Base-by-base conservation (phyloP, 2,888 invertebrate genomes). In the Lordiphosa fenestrarum region DNA sequence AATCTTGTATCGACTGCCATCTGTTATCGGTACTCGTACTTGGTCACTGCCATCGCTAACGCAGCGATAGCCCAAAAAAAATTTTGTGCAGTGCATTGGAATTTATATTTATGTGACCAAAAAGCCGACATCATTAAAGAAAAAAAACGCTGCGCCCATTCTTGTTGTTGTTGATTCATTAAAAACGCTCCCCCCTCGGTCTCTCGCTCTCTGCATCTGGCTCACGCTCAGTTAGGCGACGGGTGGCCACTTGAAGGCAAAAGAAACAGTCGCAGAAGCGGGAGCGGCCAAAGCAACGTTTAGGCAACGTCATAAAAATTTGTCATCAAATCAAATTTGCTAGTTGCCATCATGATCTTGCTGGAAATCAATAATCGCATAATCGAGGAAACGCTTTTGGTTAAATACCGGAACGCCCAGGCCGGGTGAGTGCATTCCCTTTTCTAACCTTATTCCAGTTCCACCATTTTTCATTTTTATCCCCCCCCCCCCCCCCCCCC, bases 341-440 rank as follows among this genome's bases (percentile, higher is more conserved):
- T 48, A n/a, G 37, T 30, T 12, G 9, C 10, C 58, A 73, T 55
- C 53, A 97, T 97, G 97, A 97, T 98, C 93, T 93, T 98, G 90
- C 93, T 99, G 90, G 99, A 99, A 94, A 98, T 98, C 92, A 97
- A 98, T 92, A 99, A 99, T 92, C 95, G 98, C 91, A 98, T 99
- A 91, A 95, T 99, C 87, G 98, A 98, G 92, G 99, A 99, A 91
- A 97, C 98, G 65, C 92, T 99, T 89, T 93, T 95, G 88, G 93
- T 96, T 86, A 98, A 98, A 93, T 98, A 98, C 91, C 96, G 95
- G 91, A 98, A 98, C 93, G 96, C 96, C 88, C 92, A 95, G 90
- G 95, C 96, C 88, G 98, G 98, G 99, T 99, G 70, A 89, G 89
- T 89, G 19, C 3, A 7, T 25, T 10, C n/a, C 33, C 21, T 25